Percentiles rank a stretch among this genome's conserved stretches.
phyloP scores from a whole-genome alignment of 2,797 vertebrate species.

The Varecia variegata region DNA sequence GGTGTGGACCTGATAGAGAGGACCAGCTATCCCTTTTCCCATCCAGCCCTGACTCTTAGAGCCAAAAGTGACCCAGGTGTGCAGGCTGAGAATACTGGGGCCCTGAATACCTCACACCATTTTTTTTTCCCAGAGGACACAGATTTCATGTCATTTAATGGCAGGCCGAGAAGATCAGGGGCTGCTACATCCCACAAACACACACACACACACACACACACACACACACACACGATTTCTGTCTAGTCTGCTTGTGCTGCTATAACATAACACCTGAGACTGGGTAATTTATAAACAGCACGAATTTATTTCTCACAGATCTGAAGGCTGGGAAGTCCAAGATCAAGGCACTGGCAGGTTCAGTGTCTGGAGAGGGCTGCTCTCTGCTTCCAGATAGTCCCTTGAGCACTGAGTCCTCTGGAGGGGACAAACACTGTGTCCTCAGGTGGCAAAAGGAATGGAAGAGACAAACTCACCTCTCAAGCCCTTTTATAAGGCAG shows the following conservation, averaged over 20 bases:
- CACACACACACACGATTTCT: neutral
- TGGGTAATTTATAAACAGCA: neutral
- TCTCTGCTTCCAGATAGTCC: neutral
- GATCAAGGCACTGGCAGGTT: neutral
- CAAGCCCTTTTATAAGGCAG: neutral
- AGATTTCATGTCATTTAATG: neutral
- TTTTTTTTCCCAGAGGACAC: neutral
- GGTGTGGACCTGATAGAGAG: neutral
- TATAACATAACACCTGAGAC: neutral
- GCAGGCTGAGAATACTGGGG: neutral
- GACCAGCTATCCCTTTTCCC: neutral
- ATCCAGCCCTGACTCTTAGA: neutral
- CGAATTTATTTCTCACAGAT: neutral
- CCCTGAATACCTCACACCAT: fast-evolving
- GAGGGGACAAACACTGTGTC: neutral
- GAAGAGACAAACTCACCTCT: neutral
- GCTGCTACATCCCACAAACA: neutral
- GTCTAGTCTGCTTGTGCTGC: neutral
- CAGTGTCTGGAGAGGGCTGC: too few species aligned
- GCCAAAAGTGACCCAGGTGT: neutral
- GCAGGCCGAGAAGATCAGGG: neutral
- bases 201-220: neutral
- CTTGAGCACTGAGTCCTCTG: neutral
- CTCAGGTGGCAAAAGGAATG: neutral
- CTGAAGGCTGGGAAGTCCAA: neutral